Conservation (phyloP, 2,888 invertebrate genomes). For the Limnephilus lunatus region DNA sequence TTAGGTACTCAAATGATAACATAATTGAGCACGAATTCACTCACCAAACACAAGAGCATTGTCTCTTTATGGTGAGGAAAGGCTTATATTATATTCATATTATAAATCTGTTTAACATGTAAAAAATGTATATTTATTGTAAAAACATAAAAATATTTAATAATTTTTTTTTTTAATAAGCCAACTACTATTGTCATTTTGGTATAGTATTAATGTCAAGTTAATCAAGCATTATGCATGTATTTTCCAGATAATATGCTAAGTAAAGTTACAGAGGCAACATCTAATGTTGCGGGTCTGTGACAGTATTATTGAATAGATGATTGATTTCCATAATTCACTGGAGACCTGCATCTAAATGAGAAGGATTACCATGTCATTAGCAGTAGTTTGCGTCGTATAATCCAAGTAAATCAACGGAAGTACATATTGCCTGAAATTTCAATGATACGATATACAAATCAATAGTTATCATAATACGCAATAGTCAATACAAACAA, state of each 20-base stretch:
- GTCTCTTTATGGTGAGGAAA: too few relatives aligned
- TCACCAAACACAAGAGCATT: too few relatives aligned
- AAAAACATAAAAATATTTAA: too few relatives aligned
- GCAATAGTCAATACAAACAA: not conserved
- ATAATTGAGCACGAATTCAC: too few relatives aligned
- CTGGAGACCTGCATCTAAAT: not conserved
- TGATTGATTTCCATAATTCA: slow-evolving; percentile 34
- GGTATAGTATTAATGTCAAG: not conserved
- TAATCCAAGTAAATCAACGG: not conserved
- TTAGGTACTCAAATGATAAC: too few relatives aligned
- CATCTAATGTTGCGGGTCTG: not conserved
- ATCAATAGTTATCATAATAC: not conserved
- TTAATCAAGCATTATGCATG: not conserved
- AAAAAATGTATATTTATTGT: too few relatives aligned
- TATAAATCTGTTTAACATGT: too few relatives aligned
- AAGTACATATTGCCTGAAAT: not conserved
- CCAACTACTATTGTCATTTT: not conserved
- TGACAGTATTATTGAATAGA: slow-evolving; percentile 16
- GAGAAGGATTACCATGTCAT: not conserved
- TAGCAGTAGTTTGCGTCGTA: slow-evolving; percentile 3
- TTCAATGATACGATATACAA: not conserved
- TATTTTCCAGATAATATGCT: not conserved
- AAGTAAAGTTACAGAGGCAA: not conserved
- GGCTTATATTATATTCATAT: too few relatives aligned
- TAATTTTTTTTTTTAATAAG: too few relatives aligned